phyloP scores from a whole-genome alignment of 2,797 vertebrate genomes.

The Sebastiscus tertius region DNA sequence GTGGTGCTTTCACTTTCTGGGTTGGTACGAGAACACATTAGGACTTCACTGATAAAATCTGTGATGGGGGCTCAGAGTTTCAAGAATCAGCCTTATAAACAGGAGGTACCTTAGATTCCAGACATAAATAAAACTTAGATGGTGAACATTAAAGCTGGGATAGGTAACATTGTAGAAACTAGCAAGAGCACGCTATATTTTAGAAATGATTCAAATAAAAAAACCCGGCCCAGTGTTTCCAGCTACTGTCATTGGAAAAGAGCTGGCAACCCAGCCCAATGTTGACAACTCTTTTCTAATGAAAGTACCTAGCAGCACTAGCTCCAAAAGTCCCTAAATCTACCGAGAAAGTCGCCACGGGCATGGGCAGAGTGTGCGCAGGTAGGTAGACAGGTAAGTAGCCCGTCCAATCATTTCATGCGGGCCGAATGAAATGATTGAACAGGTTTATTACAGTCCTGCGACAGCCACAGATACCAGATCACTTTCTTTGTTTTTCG shows the following conservation, averaged over 20 bases:
- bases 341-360: not conserved
- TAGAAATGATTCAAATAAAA: not conserved
- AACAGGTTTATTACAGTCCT: not conserved
- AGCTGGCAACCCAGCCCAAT: too few species aligned
- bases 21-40: not conserved
- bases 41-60: not conserved
- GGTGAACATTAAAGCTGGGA: not conserved
- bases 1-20: conserved; percentile 32
- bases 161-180: not conserved
- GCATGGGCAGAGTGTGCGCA: not conserved
- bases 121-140: not conserved
- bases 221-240: not conserved
- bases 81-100: not conserved
- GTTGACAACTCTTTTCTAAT: not conserved
- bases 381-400: too few species aligned
- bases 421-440: too few species aligned
- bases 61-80: not conserved
- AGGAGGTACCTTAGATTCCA: not conserved
- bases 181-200: not conserved
- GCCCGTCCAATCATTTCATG: too few species aligned
- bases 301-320: not conserved
- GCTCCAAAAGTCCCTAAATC: not conserved
- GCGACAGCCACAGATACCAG: too few species aligned
- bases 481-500: not conserved
- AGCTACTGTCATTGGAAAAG: too few species aligned